phyloP scores from a whole-genome alignment of 2,113 vertebrate genomes.

The Nycticorax nycticorax region DNA sequence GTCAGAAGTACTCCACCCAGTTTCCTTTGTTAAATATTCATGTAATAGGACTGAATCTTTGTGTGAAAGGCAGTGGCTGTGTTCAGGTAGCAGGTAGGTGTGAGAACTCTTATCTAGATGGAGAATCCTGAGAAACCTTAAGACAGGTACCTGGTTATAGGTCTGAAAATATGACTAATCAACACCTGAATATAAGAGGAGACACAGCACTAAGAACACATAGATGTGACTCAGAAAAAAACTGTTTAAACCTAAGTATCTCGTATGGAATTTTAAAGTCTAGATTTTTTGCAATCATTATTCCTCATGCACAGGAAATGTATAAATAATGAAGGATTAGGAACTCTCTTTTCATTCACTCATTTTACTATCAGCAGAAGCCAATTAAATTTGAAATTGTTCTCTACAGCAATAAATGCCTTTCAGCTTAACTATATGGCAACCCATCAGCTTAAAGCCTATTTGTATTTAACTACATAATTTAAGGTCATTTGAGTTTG shows the following conservation, averaged over 20 bases:
- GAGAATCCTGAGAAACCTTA: conserved; percentile 57
- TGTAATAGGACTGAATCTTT: conserved; percentile 34
- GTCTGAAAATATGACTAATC: conserved; percentile 50
- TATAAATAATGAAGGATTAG: background rate
- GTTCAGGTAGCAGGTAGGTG: conserved; percentile 57
- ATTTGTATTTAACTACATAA: background rate
- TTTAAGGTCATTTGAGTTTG: background rate
- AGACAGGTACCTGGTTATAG: background rate
- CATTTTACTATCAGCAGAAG: conserved; percentile 13
- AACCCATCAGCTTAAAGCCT: background rate
- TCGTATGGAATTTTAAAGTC: background rate
- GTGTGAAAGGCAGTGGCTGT: conserved; percentile 44
- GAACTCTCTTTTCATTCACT: background rate
- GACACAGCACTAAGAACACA: background rate
- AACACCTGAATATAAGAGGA: conserved; percentile 21
- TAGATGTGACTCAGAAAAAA: background rate
- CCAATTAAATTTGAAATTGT: background rate
- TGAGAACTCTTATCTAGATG: conserved; percentile 69
- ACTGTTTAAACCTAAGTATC: background rate
- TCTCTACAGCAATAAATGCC: background rate
- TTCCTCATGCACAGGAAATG: background rate
- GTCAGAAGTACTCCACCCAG: conserved; percentile 60
- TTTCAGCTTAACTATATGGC: background rate
- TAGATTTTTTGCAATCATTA: background rate
- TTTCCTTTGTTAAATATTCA: conserved; percentile 62